Evolutionary conservation across 1,140 invertebrate genomes (phyloP), one percentile per base, ranked within the genome.

Genomic region (Drosophila littoralis): DNA sequence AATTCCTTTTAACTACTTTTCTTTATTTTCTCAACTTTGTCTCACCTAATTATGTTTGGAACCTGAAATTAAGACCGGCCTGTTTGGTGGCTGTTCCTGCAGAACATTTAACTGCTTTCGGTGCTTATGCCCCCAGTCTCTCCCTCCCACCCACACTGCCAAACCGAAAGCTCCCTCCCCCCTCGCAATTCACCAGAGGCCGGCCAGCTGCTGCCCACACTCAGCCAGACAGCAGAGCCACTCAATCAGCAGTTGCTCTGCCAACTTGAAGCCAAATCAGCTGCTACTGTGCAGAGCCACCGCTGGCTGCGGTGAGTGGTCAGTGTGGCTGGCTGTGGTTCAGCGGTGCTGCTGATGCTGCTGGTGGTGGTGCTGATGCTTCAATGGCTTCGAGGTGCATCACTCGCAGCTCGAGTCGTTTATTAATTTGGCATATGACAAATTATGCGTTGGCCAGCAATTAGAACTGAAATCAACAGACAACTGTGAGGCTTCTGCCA

Each of bases 341-440:
- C 22, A 28, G 22, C 22, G 22, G 33, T 38, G 45, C 2, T 38
- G 10, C 12, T 15, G 9, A 0, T 13, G 50, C 43, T 22, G 22
- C 0, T 28, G 22, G 22, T 28, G 22, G 22, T 48, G 17, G 4
- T 9, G 9, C 38, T n/a, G 45, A 10, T 48, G 57, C 32, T 45
- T 63, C 40, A 63, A 48, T 63, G 68, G 59, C 59, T 57, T 43
- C 52, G 42, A 72, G 52, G 32, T 66, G 45, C 60, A 57, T 69
- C 38, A 54, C 13, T 51, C 35, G 54, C 33, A 40, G 51, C 35
- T 61, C 48, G 66, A 71, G 50, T 75, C 76, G 77, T 77, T 88
- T 89, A 88, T 88, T 89, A 89, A 88, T 88, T 88, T 88, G 84
- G 73, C 80, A 88, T 88, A 86, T 88, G 84, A 88, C 84, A 88